phyloP scores from a whole-genome alignment of 2,113 vertebrate species.

The Caracal caracal region DNA sequence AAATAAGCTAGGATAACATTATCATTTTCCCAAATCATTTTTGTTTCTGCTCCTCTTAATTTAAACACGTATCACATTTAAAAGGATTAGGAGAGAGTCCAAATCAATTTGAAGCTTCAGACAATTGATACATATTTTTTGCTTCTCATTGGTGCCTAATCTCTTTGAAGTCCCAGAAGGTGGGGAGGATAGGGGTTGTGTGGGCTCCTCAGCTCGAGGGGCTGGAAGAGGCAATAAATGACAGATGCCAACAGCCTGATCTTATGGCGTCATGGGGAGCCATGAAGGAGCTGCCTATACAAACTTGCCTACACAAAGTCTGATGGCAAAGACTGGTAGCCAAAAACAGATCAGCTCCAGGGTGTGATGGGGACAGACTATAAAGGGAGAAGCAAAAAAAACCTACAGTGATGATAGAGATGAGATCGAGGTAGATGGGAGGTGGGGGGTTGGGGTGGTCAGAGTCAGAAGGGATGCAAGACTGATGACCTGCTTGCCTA shows the following conservation, averaged over 20 bases:
- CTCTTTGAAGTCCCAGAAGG: not conserved
- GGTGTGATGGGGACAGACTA: not conserved
- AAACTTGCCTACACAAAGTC: not conserved
- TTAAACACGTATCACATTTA: constrained; percentile 31
- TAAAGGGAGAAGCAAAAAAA: not conserved
- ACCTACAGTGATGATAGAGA: not conserved
- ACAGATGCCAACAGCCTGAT: not conserved
- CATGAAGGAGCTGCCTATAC: not conserved
- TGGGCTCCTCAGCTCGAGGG: not conserved
- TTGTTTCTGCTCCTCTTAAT: constrained; percentile 57
- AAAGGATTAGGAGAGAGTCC: constrained; percentile 38
- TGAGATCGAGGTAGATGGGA: not conserved
- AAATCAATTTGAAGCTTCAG: constrained; percentile 1
- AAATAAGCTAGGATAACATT: constrained; percentile 38
- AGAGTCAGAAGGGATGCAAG: not conserved
- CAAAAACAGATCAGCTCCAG: not conserved
- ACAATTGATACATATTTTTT: not conserved
- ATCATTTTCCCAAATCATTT: constrained; percentile 42
- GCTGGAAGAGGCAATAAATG: not conserved
- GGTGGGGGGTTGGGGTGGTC: not conserved
- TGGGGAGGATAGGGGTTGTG: not conserved
- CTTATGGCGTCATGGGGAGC: not conserved
- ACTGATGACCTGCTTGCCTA: not conserved
- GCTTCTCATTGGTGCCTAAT: not conserved
- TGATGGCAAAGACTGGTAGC: not conserved